Percentiles rank a stretch among this genome's conserved stretches.
phyloP scores from a whole-genome alignment of 2,113 vertebrate species.

The Tiliqua scincoides region DNA sequence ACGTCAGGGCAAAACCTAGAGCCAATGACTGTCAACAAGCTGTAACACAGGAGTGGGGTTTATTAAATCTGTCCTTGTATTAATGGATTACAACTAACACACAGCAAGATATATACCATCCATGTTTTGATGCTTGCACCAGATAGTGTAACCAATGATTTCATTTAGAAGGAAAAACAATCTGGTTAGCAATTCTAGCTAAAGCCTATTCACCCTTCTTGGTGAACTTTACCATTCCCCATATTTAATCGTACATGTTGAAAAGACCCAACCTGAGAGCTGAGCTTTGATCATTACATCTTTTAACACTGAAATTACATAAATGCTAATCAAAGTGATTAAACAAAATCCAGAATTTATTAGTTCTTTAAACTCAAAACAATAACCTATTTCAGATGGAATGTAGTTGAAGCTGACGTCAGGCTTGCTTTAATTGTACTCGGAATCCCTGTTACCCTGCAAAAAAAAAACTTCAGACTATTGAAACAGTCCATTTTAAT shows the following conservation, averaged over 20 bases:
- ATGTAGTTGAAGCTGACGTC: neutral
- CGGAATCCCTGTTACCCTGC: conserved; percentile 9
- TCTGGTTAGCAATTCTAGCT: neutral
- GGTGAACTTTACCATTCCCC: neutral
- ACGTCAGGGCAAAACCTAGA: neutral
- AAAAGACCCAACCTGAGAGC: neutral
- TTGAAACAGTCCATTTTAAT: conserved; percentile 34
- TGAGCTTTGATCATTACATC: neutral
- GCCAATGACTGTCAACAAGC: neutral
- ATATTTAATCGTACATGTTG: neutral
- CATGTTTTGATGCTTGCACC: neutral
- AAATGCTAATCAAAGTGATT: neutral
- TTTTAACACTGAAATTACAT: neutral
- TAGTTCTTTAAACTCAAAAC: conserved; percentile 15
- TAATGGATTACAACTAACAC: neutral
- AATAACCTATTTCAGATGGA: neutral
- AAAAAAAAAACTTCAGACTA: conserved; percentile 35
- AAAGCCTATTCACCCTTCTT: neutral
- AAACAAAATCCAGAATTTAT: neutral
- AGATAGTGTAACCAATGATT: neutral
- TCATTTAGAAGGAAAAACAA: too few relatives aligned
- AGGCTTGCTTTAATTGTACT: conserved; percentile 21
- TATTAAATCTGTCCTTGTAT: neutral
- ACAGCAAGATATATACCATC: neutral
- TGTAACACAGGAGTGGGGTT: neutral